These are phyloP conservation scores for Mus spicilegus DNA, from an alignment of 2,113 vertebrate species.

Conservation along the genomic window DNA sequence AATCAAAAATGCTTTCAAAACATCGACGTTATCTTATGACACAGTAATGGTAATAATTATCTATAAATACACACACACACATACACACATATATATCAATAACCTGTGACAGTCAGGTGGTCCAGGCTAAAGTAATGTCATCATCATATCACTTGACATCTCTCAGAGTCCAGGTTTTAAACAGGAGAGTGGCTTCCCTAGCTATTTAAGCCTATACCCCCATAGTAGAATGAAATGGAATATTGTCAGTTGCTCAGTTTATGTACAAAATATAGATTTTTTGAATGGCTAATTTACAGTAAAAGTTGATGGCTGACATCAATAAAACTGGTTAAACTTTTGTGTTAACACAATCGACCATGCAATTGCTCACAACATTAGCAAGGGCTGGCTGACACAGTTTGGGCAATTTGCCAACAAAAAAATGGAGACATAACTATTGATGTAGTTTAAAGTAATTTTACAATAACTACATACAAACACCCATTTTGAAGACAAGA, in stretches of 20 bases:
- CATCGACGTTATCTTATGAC: background rate
- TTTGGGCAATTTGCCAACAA: slow-evolving; percentile 56
- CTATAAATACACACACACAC: background rate
- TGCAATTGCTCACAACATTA: background rate
- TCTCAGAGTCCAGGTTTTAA: slow-evolving; percentile 19
- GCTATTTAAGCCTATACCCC: background rate
- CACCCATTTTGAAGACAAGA: slow-evolving; percentile 23
- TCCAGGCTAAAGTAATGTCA: background rate
- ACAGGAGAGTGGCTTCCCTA: background rate
- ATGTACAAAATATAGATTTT: slow-evolving; percentile 56
- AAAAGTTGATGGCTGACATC: slow-evolving; percentile 13
- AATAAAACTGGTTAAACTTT: slow-evolving; percentile 33
- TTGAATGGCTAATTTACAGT: slow-evolving; percentile 38
- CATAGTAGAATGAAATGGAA: slow-evolving; percentile 29
- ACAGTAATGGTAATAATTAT: background rate
- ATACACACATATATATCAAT: too few species aligned
- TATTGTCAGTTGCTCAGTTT: slow-evolving; percentile 20
- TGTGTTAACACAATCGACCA: background rate
- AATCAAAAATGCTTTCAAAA: background rate
- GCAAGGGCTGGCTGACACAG: background rate
- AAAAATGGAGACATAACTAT: background rate
- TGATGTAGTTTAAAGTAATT: slow-evolving; percentile 13
- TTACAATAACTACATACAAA: slow-evolving; percentile 20
- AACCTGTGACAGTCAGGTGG: background rate
- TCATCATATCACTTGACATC: background rate